A percentile compares a stretch with the other conserved stretches of the same genome.
phyloP scores from a whole-genome alignment of 2,113 vertebrate genomes.

The Panthera uncia region DNA sequence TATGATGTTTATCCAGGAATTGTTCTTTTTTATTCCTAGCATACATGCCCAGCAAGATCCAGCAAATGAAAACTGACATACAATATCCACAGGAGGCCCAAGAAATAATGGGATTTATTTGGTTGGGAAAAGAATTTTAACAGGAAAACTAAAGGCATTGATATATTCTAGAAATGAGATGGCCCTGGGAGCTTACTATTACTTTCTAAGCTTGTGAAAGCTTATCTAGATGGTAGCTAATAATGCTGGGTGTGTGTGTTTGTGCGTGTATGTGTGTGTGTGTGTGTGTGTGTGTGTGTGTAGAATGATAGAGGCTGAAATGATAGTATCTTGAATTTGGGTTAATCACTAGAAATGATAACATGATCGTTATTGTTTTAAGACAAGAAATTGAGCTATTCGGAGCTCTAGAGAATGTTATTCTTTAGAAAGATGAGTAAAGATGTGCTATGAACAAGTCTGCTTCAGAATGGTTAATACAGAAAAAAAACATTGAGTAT shows the following conservation, averaged over 20 bases:
- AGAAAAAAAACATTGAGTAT: not conserved
- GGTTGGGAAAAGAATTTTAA: not conserved
- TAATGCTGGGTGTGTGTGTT: not conserved
- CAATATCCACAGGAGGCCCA: not conserved
- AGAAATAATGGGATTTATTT: not conserved
- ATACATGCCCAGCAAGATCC: not conserved
- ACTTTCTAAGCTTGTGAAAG: not conserved
- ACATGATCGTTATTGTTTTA: not conserved
- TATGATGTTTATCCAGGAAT: not conserved
- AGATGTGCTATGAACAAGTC: not conserved
- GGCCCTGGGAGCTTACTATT: not conserved
- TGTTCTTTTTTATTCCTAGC: not conserved
- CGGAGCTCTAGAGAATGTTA: not conserved
- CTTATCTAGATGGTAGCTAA: not conserved
- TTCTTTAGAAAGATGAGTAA: not conserved
- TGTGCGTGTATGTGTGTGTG: rapidly evolving
- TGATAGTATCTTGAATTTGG: not conserved
- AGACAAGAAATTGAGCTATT: not conserved
- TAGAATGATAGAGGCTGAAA: not conserved
- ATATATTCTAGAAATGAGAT: not conserved
- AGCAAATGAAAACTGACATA: not conserved
- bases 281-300: not conserved
- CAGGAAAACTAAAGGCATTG: not conserved
- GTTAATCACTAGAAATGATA: not conserved
- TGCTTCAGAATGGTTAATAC: not conserved